Base-by-base conservation (phyloP, 2,797 vertebrate genomes). In the Paramormyrops hopkinsi region DNA sequence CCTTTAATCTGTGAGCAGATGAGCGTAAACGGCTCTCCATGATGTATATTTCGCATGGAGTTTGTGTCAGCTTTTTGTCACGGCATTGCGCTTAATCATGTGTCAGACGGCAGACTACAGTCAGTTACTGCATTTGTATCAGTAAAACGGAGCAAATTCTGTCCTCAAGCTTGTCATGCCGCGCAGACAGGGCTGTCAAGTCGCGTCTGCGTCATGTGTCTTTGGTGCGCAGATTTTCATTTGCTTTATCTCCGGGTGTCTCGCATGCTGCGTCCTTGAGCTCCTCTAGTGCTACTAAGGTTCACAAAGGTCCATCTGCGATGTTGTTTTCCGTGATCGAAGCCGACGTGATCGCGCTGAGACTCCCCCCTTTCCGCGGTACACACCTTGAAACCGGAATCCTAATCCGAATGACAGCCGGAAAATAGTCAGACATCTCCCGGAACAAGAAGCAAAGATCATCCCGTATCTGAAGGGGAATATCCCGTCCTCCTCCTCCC, bases 361-460 rank as follows among this genome's bases (percentile, higher is more conserved):
- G 46, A 46, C 82, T 2, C 2, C 41, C 46, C 46, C 17, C 41
- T n/a, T 50, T 46, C 41, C 46, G 82, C 46, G 46, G 46, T n/a
- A 22, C 82, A 25, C 46, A 50, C 73, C 46, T 48, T 84, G 82
- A 4, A 25, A 50, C 37, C 82, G 11, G 9, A 25, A 11, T 48
- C 12, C 9, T 48, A 50, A 50, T 84, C 11, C 14, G 56, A 88
- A 29, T 48, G 86, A 48, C 86, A 41, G 56, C 54, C 37, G 86
- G 86, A 65, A 53, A 62, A 87, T 84, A 84, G 84, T n/a, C 29
- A 65, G 33, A 54, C n/a, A 88, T 46, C 56, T 22, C 37, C 86
- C 56, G 84, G 86, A 88, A 87, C 50, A 87, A 87, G 29, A 48
- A 46, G 9, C 56, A 41, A 65, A 37, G 86, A 41, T 88, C 50